Evolutionary conservation across 2,113 vertebrate species (phyloP).

Genomic region (Lota lota): DNA sequence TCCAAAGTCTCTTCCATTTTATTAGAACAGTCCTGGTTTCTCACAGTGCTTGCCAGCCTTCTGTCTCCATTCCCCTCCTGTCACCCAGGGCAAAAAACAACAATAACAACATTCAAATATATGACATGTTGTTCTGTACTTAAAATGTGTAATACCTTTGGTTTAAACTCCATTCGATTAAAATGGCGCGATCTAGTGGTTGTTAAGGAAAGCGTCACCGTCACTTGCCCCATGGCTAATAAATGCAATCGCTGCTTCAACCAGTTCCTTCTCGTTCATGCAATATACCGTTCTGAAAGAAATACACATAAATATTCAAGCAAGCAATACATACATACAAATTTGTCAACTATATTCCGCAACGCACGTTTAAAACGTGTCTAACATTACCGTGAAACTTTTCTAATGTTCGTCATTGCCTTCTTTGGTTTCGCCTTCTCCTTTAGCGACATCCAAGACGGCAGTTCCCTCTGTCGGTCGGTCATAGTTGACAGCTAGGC

Average conservation of each 20-base stretch:
- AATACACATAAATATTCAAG: no score
- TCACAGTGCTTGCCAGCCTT: no score
- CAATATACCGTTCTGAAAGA: conserved; percentile 59
- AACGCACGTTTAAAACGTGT: no score
- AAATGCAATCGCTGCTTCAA: conserved; percentile 51
- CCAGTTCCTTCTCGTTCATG: conserved; percentile 72
- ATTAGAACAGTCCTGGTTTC: no score
- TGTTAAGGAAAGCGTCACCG: background rate
- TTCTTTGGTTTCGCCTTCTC: conserved; percentile 18
- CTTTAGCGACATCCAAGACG: conserved; percentile 66
- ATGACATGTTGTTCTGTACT: no score
- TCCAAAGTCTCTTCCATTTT: background rate
- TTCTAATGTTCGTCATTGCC: conserved; percentile 23
- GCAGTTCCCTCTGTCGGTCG: conserved; percentile 51
- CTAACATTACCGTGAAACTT: background rate
- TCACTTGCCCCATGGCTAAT: conserved; percentile 9
- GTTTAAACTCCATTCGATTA: no score
- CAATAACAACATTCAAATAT: no score
- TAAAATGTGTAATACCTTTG: no score
- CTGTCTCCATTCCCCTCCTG: no score
- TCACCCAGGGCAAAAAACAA: background rate
- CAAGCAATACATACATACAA: no score
- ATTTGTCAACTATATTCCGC: no score
- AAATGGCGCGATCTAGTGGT: conserved; percentile 45
- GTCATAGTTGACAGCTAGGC: conserved; percentile 31